Conservation (phyloP, 2,113 vertebrate species). For the Synchiropus splendidus region DNA sequence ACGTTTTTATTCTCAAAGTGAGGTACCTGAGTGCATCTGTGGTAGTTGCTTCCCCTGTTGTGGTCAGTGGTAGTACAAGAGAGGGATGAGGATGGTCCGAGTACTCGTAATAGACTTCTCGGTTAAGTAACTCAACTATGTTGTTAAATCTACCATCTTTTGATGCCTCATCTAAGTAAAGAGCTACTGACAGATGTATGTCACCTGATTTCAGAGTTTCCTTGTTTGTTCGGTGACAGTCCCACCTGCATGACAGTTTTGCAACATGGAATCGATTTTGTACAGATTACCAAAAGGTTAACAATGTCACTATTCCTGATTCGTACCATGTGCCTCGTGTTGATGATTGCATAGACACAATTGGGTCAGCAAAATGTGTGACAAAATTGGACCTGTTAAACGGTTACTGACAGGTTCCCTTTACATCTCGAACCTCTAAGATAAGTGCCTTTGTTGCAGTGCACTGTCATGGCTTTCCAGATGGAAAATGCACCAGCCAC, state of each 20-base stretch:
- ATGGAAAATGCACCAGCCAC: not conserved
- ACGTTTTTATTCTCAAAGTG: too few species aligned
- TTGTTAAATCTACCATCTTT: not conserved
- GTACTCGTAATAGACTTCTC: too few species aligned
- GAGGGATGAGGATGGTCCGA: too few species aligned
- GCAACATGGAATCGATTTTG: not conserved
- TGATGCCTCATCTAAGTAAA: not conserved
- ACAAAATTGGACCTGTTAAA: not conserved
- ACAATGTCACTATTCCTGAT: not conserved
- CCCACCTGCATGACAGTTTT: too few species aligned
- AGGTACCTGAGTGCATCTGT: too few species aligned
- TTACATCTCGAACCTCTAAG: not conserved
- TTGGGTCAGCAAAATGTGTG: not conserved
- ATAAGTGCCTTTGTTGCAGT: slow-evolving; percentile 1
- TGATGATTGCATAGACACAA: not conserved
- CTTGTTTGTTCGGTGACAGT: not conserved
- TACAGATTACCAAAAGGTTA: not conserved
- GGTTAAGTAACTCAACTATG: too few species aligned
- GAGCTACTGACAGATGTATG: not conserved
- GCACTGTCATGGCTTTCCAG: not conserved
- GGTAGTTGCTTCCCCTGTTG: too few species aligned
- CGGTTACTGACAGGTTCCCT: not conserved
- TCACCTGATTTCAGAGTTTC: not conserved
- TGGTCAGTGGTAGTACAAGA: too few species aligned
- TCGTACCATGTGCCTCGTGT: not conserved